Evolutionary conservation across 2,888 invertebrate species (phyloP).

Genomic region (Hemaris fuciformis): DNA sequence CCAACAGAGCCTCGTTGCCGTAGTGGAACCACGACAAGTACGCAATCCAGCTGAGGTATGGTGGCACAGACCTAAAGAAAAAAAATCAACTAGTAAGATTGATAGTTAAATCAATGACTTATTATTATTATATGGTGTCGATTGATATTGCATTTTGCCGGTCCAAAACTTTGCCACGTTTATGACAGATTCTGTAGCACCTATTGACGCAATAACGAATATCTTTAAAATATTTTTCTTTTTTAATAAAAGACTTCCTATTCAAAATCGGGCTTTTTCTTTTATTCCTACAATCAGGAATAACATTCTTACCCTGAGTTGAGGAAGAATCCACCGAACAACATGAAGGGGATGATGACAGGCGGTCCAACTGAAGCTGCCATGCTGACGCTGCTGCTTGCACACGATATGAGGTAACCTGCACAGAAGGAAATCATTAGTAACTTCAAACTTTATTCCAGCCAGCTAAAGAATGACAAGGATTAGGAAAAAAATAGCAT

Average conservation of each 20-base stretch:
- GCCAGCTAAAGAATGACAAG: no score
- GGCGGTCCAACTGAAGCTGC: conserved; percentile 95
- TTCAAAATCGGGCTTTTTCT: no score
- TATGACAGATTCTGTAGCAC: no score
- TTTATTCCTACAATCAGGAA: conserved; percentile 10
- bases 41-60: conserved; percentile 92
- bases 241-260: no score
- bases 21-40: conserved; percentile 96
- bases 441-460: background rate
- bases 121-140: no score
- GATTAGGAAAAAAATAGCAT: no score
- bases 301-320: conserved; percentile 87
- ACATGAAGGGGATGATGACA: conserved; percentile 94
- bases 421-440: conserved; percentile 23
- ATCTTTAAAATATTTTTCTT: no score
- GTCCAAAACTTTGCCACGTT: no score
- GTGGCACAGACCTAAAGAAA: conserved; percentile 87
- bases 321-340: conserved; percentile 97
- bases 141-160: no score
- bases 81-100: background rate
- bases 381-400: conserved; percentile 91
- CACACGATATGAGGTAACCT: conserved; percentile 96
- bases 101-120: background rate
- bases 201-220: no score
- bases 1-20: conserved; percentile 92